Conservation (phyloP, 2,113 vertebrate species). For the Aegotheles bennettii region DNA sequence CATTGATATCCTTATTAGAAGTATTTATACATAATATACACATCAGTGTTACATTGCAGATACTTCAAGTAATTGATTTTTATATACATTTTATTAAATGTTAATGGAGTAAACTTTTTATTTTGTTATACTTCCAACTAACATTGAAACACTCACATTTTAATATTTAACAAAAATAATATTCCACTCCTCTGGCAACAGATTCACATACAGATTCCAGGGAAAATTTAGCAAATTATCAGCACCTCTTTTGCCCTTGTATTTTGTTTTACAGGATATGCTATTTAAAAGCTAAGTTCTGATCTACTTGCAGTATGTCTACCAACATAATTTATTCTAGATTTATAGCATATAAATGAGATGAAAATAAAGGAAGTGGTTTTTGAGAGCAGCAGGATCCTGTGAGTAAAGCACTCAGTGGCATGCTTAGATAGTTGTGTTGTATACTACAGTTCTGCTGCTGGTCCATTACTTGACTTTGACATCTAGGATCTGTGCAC, state of each 20-base stretch:
- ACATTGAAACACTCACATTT: accelerated
- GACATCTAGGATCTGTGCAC: not conserved
- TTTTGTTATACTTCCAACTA: not conserved
- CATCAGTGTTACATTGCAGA: not conserved
- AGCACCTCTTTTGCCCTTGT: not conserved
- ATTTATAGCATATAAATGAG: not conserved
- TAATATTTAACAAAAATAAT: not conserved
- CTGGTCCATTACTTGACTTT: not conserved
- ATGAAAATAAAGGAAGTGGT: not conserved
- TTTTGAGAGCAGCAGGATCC: not conserved
- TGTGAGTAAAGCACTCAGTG: not conserved
- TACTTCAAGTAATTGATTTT: not conserved
- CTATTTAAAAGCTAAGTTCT: not conserved
- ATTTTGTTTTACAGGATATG: not conserved
- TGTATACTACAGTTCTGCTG: not conserved
- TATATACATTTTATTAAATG: not conserved
- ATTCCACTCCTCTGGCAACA: not conserved
- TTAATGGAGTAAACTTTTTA: not conserved
- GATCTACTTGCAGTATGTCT: not conserved
- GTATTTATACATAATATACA: not conserved
- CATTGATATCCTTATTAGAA: not conserved
- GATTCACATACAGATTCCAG: not conserved
- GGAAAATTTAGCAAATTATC: not conserved
- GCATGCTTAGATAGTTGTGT: not conserved
- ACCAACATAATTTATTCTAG: not conserved